Conservation (phyloP, 2,888 invertebrate species). For the Pterostichus madidus region DNA sequence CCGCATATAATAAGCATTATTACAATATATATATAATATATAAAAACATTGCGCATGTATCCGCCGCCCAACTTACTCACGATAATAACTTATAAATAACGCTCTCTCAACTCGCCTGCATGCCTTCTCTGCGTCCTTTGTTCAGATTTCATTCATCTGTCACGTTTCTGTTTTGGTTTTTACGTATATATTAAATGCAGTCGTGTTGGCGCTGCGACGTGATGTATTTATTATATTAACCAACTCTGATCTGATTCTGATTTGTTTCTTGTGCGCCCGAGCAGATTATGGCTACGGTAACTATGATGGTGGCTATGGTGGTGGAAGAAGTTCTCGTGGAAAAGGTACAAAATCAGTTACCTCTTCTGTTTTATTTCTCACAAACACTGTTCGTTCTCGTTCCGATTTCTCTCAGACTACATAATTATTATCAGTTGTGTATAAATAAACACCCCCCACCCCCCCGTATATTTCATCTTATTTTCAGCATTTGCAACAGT, state of each 20-base stretch:
- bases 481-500: constrained; percentile 35
- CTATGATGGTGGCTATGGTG: constrained; percentile 92
- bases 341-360: constrained; percentile 86
- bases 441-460: neutral
- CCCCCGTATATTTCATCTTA: constrained; percentile 33
- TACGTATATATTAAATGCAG: neutral
- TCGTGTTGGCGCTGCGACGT: constrained; percentile 9
- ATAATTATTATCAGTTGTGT: constrained; percentile 6
- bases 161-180: neutral
- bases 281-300: constrained; percentile 93
- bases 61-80: neutral
- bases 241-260: constrained; percentile 47
- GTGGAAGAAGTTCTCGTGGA: constrained; percentile 91
- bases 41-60: constrained; percentile 3
- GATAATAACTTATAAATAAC: neutral
- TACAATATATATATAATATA: too few species aligned
- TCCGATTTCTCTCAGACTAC: constrained; percentile 32
- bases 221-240: neutral
- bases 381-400: constrained; percentile 61
- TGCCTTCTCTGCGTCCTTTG: constrained; percentile 37
- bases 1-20: neutral
- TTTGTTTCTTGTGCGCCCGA: constrained; percentile 79
- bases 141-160: constrained; percentile 29
- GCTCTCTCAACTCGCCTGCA: constrained; percentile 3
- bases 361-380: constrained; percentile 71